A percentile compares a stretch with the other conserved stretches of the same genome.
Conservation (phyloP, 2,797 vertebrate genomes). For the Ctenochaetus hawaiiensis region DNA sequence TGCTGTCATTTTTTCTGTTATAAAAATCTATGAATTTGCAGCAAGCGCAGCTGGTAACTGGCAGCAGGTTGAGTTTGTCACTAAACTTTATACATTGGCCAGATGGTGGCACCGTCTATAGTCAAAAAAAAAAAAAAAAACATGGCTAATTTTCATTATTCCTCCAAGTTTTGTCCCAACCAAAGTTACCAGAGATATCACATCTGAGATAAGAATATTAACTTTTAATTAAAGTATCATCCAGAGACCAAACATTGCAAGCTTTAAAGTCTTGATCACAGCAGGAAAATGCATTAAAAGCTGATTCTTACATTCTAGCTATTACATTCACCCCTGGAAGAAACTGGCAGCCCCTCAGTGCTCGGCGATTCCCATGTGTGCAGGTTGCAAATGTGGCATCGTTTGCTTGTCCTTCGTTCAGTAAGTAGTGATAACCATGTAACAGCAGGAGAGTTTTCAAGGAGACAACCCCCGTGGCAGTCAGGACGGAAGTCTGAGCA, state of each 20-base stretch:
- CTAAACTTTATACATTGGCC: no score
- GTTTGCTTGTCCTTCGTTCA: slow-evolving; percentile 44
- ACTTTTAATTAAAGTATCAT: background rate
- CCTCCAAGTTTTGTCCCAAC: background rate
- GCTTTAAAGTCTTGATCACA: slow-evolving; percentile 1
- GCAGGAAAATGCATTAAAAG: background rate
- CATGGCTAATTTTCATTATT: background rate
- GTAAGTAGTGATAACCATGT: slow-evolving; percentile 20
- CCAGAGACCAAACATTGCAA: background rate
- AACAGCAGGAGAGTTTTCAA: slow-evolving; percentile 54
- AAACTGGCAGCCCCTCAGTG: background rate
- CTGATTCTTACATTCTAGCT: no score
- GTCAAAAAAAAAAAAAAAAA: background rate
- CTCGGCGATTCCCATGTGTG: slow-evolving; percentile 8
- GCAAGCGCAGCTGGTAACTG: no score
- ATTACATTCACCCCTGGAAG: background rate
- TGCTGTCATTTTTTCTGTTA: no score
- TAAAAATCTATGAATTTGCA: no score
- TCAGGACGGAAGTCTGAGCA: slow-evolving; percentile 5
- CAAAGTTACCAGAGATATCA: background rate
- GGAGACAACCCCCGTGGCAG: slow-evolving; percentile 19
- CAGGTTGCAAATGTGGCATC: slow-evolving; percentile 15
- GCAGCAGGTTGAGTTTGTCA: no score
- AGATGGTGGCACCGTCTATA: background rate
- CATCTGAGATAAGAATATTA: background rate